Percentiles rank a stretch among this genome's conserved stretches.
Evolutionary conservation across 2,797 vertebrate genomes (phyloP).

Genomic region (Galaxias olidus): DNA sequence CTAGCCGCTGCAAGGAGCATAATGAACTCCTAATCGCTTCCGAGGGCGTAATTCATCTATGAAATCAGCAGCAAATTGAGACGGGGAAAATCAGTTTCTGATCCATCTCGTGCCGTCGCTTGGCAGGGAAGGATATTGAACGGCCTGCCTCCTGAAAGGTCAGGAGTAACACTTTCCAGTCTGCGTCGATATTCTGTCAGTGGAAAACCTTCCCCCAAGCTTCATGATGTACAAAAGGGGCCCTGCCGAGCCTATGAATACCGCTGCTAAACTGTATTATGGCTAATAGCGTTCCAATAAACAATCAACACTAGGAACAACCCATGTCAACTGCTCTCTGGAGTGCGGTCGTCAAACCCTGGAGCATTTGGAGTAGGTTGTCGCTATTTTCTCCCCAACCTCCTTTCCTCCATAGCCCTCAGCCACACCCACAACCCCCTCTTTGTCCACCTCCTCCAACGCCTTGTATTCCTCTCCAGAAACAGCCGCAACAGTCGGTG

Average conservation of each 20-base stretch:
- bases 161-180: conserved; percentile 72
- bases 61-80: conserved; percentile 77
- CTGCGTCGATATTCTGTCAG: conserved; percentile 68
- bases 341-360: conserved; percentile 49
- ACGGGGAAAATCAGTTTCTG: conserved; percentile 74
- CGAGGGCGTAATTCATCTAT: conserved; percentile 77
- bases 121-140: conserved; percentile 67
- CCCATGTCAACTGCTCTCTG: conserved; percentile 61
- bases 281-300: conserved; percentile 45
- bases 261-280: conserved; percentile 59
- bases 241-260: conserved; percentile 37
- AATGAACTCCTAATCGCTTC: conserved; percentile 78
- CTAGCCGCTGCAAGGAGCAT: conserved; percentile 66
- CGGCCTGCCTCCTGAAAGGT: conserved; percentile 66
- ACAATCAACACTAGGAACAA: conserved; percentile 63
- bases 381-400: conserved; percentile 14
- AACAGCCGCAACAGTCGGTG: conserved; percentile 37
- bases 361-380: conserved; percentile 51
- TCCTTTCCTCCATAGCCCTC: conserved; percentile 10
- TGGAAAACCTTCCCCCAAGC: conserved; percentile 55
- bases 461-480: conserved; percentile 37
- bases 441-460: conserved; percentile 35
- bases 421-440: conserved; percentile 33
- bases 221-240: conserved; percentile 32
- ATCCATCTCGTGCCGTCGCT: conserved; percentile 64